These are phyloP conservation scores for Ceratotherium simum DNA, from an alignment of 2,113 vertebrate genomes.

Conservation along the genomic window DNA sequence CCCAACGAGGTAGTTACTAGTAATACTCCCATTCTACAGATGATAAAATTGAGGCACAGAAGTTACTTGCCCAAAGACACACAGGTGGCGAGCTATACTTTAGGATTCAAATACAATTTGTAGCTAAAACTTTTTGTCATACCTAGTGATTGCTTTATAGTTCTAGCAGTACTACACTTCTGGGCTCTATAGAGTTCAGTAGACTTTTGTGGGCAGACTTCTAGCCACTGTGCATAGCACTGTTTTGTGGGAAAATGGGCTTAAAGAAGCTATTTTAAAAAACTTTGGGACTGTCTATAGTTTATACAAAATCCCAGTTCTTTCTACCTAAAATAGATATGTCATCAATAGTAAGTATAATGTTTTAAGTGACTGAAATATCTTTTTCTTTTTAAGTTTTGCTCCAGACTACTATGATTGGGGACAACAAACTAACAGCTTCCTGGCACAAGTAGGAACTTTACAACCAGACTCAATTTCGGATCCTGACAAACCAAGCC, in stretches of 20 bases:
- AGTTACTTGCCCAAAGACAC: neutral
- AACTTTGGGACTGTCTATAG: neutral
- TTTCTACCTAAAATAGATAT: neutral
- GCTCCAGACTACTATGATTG: conserved; percentile 94
- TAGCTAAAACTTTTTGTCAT: neutral
- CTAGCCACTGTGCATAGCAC: neutral
- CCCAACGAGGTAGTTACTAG: neutral
- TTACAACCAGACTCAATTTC: conserved; percentile 86
- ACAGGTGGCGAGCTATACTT: neutral
- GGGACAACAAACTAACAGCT: conserved; percentile 92
- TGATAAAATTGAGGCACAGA: neutral
- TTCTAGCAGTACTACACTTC: neutral
- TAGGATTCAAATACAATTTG: neutral
- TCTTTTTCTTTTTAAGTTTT: conserved; percentile 87
- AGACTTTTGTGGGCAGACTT: neutral
- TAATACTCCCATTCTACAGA: neutral
- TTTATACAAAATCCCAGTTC: neutral
- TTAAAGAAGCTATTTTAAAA: neutral
- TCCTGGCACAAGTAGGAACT: conserved; percentile 90
- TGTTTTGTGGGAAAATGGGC: neutral
- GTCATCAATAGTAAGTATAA: neutral
- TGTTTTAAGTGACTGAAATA: neutral
- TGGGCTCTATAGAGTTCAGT: neutral
- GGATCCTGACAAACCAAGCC: conserved; percentile 89
- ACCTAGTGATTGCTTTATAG: neutral